These are phyloP conservation scores for Ciconia nigra DNA, from an alignment of 2,797 vertebrate species.

Conservation along the genomic window DNA sequence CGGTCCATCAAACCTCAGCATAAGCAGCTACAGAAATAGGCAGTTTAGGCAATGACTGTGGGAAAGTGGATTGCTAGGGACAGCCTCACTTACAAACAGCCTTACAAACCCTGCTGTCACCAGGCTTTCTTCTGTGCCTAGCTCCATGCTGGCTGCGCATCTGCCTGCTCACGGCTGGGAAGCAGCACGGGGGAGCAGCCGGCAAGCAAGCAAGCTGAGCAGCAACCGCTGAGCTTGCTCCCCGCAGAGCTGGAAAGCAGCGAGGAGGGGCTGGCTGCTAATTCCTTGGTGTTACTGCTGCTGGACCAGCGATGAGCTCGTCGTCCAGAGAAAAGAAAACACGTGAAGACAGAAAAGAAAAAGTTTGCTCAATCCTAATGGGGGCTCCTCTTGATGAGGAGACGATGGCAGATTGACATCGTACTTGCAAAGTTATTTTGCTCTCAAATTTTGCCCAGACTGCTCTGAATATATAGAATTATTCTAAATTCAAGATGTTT, in stretches of 20 bases:
- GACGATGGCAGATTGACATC: neutral
- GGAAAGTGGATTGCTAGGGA: neutral
- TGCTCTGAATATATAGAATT: neutral
- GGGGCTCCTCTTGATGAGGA: neutral
- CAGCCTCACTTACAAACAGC: neutral
- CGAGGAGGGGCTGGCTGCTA: neutral
- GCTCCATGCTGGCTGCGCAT: neutral
- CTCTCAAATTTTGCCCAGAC: neutral
- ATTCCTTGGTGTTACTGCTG: neutral
- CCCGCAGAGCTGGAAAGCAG: neutral
- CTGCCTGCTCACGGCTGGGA: neutral
- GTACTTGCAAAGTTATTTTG: neutral
- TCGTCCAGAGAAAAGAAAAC: neutral
- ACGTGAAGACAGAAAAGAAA: neutral
- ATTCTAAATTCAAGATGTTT: neutral
- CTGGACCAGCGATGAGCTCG: neutral
- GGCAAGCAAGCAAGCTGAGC: neutral
- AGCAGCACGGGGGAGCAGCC: neutral
- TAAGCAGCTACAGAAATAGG: neutral
- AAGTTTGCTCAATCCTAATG: neutral
- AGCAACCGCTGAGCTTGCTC: accelerated
- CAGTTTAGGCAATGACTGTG: neutral
- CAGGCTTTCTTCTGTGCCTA: neutral
- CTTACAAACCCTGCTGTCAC: neutral
- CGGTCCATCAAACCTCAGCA: neutral